Percentiles rank a stretch among this genome's conserved stretches.
phyloP scores from a whole-genome alignment of 2,797 vertebrate species.

The Hypotaenidia okinawae region DNA sequence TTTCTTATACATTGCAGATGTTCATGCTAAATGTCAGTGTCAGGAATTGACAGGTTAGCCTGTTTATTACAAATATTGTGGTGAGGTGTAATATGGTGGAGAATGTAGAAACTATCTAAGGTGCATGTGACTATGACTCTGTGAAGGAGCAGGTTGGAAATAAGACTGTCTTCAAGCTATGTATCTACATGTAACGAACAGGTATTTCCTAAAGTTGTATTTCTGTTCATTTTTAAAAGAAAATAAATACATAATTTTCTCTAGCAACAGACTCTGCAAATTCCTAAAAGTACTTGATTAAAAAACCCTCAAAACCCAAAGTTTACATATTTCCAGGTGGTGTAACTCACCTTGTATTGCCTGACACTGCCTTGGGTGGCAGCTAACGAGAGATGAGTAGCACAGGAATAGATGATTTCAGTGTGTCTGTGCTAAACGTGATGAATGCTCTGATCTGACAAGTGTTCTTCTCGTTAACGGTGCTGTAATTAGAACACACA shows the following conservation, averaged over 20 bases:
- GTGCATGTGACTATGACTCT: neutral
- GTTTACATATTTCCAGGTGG: neutral
- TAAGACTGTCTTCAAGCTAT: neutral
- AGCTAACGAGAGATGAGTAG: neutral
- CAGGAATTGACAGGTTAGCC: neutral
- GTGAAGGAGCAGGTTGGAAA: neutral
- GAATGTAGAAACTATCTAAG: neutral
- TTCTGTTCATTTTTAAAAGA: neutral
- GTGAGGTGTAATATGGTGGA: constrained; percentile 10
- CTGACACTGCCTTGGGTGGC: neutral
- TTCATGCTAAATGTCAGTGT: neutral
- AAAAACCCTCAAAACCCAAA: neutral
- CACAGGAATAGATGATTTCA: neutral
- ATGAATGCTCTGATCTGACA: neutral
- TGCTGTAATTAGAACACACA: neutral
- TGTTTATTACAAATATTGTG: neutral
- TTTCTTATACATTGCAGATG: neutral
- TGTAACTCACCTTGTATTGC: neutral
- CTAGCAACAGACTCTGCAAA: neutral
- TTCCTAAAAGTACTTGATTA: neutral
- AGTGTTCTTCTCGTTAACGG: neutral
- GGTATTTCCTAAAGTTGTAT: constrained; percentile 16
- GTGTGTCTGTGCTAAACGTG: neutral
- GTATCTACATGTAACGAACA: neutral
- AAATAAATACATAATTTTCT: constrained; percentile 48